phyloP scores from a whole-genome alignment of 2,888 invertebrate species.

The Phortica magna region DNA sequence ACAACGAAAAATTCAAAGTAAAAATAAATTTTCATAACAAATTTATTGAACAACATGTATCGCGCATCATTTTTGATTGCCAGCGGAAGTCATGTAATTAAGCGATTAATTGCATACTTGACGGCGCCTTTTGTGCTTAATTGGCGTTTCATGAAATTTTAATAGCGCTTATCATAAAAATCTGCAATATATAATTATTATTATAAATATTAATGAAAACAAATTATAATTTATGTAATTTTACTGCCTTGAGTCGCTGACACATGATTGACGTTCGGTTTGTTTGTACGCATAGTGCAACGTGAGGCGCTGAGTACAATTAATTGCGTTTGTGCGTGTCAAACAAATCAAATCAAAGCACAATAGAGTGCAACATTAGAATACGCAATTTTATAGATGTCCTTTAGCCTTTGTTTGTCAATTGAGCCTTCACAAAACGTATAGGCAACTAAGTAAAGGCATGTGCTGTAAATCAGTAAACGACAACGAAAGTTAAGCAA shows the following conservation, averaged over 20 bases:
- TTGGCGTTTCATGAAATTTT: background rate
- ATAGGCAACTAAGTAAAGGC: background rate
- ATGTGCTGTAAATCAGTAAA: slow-evolving; percentile 20
- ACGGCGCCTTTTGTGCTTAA: background rate
- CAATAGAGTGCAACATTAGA: too few species aligned
- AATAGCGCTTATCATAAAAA: background rate
- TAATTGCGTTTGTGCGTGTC: background rate
- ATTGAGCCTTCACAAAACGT: slow-evolving; percentile 31
- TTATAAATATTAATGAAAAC: background rate
- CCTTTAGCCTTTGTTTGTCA: slow-evolving; percentile 9
- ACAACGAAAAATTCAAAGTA: background rate
- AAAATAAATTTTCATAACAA: too few species aligned
- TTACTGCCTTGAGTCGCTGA: too few species aligned
- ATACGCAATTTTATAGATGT: background rate
- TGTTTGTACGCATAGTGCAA: too few species aligned
- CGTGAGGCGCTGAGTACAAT: background rate
- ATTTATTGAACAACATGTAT: background rate
- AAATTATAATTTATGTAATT: background rate
- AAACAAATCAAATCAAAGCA: too few species aligned
- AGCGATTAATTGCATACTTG: background rate
- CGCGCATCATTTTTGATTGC: background rate
- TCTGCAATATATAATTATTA: background rate
- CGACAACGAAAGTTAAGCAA: background rate
- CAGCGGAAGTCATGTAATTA: background rate
- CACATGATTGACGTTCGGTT: too few species aligned